Percentiles rank a stretch among this genome's conserved stretches.
Evolutionary conservation across 2,797 vertebrate species (phyloP).

Genomic region (Brachyrhaphis roseni): DNA sequence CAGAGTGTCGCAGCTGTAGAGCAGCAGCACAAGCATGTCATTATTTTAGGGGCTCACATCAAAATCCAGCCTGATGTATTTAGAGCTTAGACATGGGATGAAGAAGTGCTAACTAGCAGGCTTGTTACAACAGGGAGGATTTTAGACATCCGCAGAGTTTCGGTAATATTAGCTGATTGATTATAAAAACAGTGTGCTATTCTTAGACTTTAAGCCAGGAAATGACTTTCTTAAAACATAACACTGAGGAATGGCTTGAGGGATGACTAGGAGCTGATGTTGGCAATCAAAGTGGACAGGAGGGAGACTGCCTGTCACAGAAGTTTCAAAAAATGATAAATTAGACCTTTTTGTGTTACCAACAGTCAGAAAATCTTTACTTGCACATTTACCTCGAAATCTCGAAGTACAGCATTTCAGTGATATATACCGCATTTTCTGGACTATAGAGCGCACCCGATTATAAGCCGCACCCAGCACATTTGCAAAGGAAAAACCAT

Average conservation of each 20-base stretch:
- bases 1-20: slow-evolving; percentile 23
- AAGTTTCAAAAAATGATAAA: not conserved
- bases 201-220: slow-evolving; percentile 67
- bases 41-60: slow-evolving; percentile 70
- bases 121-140: slow-evolving; percentile 56
- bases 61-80: slow-evolving; percentile 58
- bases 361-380: not conserved
- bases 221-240: slow-evolving; percentile 67
- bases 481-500: too few species aligned
- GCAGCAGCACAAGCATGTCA: slow-evolving; percentile 49
- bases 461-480: too few species aligned
- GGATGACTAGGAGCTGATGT: slow-evolving; percentile 51
- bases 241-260: slow-evolving; percentile 67
- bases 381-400: not conserved
- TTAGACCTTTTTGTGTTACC: not conserved
- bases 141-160: slow-evolving; percentile 59
- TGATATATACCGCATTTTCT: too few species aligned
- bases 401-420: not conserved
- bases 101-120: slow-evolving; percentile 68
- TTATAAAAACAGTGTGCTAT: slow-evolving; percentile 75
- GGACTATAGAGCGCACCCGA: too few species aligned
- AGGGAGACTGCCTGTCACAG: slow-evolving; percentile 62
- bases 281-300: slow-evolving; percentile 75
- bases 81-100: slow-evolving; percentile 48
- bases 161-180: slow-evolving; percentile 65